phyloP scores from a whole-genome alignment of 2,797 vertebrate species.

The Thripadectes ignobilis region DNA sequence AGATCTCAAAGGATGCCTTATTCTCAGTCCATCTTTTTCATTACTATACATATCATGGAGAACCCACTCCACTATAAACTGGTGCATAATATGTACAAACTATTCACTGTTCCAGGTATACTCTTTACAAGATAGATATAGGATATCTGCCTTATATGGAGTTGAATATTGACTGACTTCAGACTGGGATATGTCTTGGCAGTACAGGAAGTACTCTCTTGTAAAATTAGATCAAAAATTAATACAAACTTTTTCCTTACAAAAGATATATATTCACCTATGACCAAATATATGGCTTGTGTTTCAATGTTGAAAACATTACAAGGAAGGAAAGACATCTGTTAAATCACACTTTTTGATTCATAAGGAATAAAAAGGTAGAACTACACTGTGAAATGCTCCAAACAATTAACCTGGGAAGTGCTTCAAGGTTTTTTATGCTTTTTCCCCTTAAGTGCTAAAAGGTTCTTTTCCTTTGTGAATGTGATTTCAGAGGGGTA shows the following conservation, averaged over 20 bases:
- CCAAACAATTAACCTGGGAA: neutral
- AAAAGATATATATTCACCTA: neutral
- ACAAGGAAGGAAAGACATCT: neutral
- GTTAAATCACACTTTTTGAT: neutral
- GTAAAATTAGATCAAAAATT: neutral
- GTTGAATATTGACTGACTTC: neutral
- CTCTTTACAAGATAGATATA: neutral
- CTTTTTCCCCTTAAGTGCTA: neutral
- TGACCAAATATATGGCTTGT: neutral
- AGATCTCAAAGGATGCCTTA: neutral
- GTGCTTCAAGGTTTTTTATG: neutral
- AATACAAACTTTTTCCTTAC: neutral
- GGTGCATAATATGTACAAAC: neutral
- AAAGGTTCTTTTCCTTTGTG: neutral
- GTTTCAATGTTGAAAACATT: neutral
- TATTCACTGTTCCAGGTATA: neutral
- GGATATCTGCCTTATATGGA: neutral
- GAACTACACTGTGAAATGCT: neutral
- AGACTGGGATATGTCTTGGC: neutral
- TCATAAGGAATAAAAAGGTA: neutral
- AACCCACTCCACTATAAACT: neutral
- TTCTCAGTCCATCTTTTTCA: neutral
- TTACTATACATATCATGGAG: neutral
- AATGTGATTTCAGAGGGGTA: neutral
- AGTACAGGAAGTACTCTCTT: neutral